Base-by-base conservation (phyloP, 2,797 vertebrate species). In the Glossophaga mutica region DNA sequence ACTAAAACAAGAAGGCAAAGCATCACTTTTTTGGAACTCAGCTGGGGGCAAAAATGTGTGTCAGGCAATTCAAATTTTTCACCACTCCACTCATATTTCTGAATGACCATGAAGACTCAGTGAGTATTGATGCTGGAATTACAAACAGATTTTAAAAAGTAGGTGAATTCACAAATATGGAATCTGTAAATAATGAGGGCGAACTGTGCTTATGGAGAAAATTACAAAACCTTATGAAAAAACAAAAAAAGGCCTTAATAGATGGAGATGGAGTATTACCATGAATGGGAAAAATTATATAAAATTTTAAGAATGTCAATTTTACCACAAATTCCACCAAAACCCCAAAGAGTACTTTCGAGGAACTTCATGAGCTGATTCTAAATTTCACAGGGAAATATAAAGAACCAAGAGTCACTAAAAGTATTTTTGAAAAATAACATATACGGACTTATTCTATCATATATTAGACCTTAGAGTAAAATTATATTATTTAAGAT, bases 381-480 rank as follows among this genome's bases (percentile, higher is more conserved):
- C 34, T 87, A 87, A 87, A 90, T 76, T 71, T 87, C 34, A 96
- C 4, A 57, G 39, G 39, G 22, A 93, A 78, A 83, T 73, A 21
- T 68, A 73, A 93, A 79, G 24, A 78, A n/a, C 8, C 16, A 94
- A 74, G 42, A 87, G 74, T 34, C 79, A 83, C n/a, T 91, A 52
- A 65, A 84, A 91, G 21, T 57, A 44, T 73, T 50, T 71, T 55
- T 78, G 65, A 84, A 94, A 88, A 93, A 34, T 50, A 26, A 73
- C 39, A 34, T 50, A 0, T n/a, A 65, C 8, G 70, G 29, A 78
- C 16, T 79, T 94, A 70, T 57, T 79, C 62, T 84, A 18, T 37
- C 21, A 93, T 57, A 77, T 52, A 81, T 48, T 65, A 82, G n/a
- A 94, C 88, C 42, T 91, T 77, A 93, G 32, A 91, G 76, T 79